Base-by-base conservation (phyloP, 2,888 invertebrate genomes). In the Ryuthela nishihirai region DNA sequence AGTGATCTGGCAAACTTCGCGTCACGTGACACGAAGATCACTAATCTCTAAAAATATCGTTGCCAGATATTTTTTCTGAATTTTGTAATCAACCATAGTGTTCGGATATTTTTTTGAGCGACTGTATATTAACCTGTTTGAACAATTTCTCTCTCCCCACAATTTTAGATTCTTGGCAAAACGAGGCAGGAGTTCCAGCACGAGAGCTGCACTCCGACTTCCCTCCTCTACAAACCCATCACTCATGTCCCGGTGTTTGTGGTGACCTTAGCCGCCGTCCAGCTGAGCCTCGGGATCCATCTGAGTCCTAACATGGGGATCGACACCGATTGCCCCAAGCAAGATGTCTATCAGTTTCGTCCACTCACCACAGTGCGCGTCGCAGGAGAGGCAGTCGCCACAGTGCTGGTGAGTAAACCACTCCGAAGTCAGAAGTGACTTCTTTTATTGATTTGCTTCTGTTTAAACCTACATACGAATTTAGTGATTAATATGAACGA, bases 211-310 rank as follows among this genome's bases (percentile, higher is more conserved):
- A 54, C 54, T 5, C 54, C 49, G 3, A 60, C 48, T 1, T 54
- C 54, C 10, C 24, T 54, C n/a, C 35, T 9, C 2, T 64, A 66
- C 39, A 34, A 54, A 9, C 54, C 53, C 1, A 25, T 59, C 6
- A 58, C 52, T 40, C 64, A 59, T 23, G 43, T 66, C 3, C 66
- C 66, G 2, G 48, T 66, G 12, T 65, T 58, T 42, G 43, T 54
- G 36, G 40, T 66, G 7, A 64, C 50, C 32, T 18, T 66, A 1
- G 55, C 54, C 36, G 43, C 50, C 3, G 55, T 65, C n/a, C 54
- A 62, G 35, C 29, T 66, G 25, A 48, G 49, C 21, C 23, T 66
- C 17, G 66, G 66, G 1, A 34, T 66, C 23, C 58, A 64, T 17
- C 32, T 66, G 7, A 55, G 52, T 43, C 53, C 49, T 20, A 50